Evolutionary conservation across 1,140 invertebrate species (phyloP), one percentile per base, ranked within the genome.

Genomic region (Conus ventricosus): DNA sequence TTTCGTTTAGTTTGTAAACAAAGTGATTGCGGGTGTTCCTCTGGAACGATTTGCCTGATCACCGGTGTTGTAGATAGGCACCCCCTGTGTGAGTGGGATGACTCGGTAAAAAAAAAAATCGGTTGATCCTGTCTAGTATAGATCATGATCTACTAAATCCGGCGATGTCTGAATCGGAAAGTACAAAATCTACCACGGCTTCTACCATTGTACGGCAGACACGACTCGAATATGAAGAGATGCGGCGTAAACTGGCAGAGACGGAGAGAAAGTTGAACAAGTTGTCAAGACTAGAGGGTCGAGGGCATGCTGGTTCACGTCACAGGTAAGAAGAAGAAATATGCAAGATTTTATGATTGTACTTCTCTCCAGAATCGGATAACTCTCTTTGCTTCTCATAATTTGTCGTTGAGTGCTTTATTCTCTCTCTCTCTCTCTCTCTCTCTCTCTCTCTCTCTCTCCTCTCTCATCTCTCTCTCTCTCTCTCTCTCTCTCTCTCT

Each of bases 191-290:
- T 71, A 51, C 85, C 25, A 83, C 88, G n/a, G 85, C 84, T 7
- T 71, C 84, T 7, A 63, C 80, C 25, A 80, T 81, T 39, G 76
- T 89, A n/a, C 80, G 57, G 2, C 55, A 89, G 13, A 89, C 60
- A 60, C 25, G 80, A 57, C 39, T 87, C 23, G 88, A 89, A 27
- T 89, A 87, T 84, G 87, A 92, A 57, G 92, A 94, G 76, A 88
- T 94, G 82, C 90, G 91, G 76, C 90, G 91, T 81, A 88, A 92
- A 84, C 88, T 94, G 25, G 57, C 89, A 55, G 92, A 93, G 57
- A 93, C 92, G 0, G 93, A 94, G 76, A 92, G 88, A 85, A 93
- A 91, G 71, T 87, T 94, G 80, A 93, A 92, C 78, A 93, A 91
- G 83, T 87, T 94, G 13, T 90, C 90, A 11, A 91, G 90, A 25